These are phyloP conservation scores for Hephaestus fuliginosus DNA, from an alignment of 2,797 vertebrate genomes.

Conservation along the genomic window DNA sequence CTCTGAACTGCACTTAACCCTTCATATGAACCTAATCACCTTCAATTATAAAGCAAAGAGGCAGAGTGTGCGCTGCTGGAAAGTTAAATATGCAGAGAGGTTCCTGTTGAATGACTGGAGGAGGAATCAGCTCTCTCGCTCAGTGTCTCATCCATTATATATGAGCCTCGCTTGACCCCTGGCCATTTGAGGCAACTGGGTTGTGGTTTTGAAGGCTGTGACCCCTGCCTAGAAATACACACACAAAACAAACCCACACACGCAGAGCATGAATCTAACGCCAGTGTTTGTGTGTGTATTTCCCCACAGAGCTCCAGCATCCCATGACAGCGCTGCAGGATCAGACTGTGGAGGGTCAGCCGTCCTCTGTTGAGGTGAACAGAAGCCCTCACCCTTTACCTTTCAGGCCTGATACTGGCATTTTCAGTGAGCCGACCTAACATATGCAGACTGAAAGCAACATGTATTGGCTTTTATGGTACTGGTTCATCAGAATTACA, in stretches of 20 bases:
- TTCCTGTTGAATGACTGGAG: slow-evolving; percentile 21
- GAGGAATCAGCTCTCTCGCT: slow-evolving; percentile 23
- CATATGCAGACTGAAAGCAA: background rate
- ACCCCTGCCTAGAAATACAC: slow-evolving; percentile 3
- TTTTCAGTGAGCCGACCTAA: background rate
- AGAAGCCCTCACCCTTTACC: background rate
- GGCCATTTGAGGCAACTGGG: background rate
- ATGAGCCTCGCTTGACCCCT: slow-evolving; percentile 49
- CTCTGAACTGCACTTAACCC: slow-evolving; percentile 40
- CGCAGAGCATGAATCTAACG: slow-evolving; percentile 21
- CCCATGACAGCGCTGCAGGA: slow-evolving; percentile 76
- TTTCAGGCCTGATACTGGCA: background rate
- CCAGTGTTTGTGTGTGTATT: slow-evolving; percentile 39
- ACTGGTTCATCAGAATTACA: background rate
- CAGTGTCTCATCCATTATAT: slow-evolving; percentile 37
- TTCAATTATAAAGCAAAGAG: slow-evolving; percentile 56
- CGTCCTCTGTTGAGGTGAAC: slow-evolving; percentile 76
- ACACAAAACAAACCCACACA: background rate
- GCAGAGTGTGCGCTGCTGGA: background rate
- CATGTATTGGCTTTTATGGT: background rate
- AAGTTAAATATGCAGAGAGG: slow-evolving; percentile 27
- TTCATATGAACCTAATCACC: slow-evolving; percentile 51
- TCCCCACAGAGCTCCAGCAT: slow-evolving; percentile 78
- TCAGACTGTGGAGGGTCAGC: slow-evolving; percentile 75
- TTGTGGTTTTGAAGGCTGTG: slow-evolving; percentile 3